Evolutionary conservation across 2,888 invertebrate genomes (phyloP).

Genomic region (Germaria angustata): DNA sequence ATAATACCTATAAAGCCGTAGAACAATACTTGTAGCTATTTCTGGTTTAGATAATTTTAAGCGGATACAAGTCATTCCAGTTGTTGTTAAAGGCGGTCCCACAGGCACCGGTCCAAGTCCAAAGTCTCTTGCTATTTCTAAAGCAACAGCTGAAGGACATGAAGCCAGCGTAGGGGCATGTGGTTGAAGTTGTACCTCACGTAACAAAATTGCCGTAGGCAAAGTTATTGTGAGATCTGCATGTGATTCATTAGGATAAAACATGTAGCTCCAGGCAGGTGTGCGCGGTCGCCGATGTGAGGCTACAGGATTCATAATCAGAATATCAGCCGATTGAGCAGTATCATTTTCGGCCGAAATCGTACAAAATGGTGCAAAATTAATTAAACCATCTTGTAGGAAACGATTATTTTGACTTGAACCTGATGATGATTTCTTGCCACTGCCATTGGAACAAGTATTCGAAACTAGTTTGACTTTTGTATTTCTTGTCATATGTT

Average conservation of each 20-base stretch:
- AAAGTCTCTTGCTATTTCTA: constrained; percentile 91
- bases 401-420: constrained; percentile 79
- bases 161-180: constrained; percentile 91
- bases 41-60: constrained; percentile 90
- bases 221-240: constrained; percentile 92
- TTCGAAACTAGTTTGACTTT: constrained; percentile 78
- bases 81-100: constrained; percentile 91
- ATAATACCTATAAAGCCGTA: constrained; percentile 80
- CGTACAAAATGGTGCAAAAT: constrained; percentile 93
- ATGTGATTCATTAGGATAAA: constrained; percentile 93
- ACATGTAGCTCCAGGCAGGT: constrained; percentile 97
- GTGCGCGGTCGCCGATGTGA: constrained; percentile 92
- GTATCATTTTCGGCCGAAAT: constrained; percentile 91
- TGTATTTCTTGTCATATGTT: constrained; percentile 82
- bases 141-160: constrained; percentile 92
- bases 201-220: constrained; percentile 92
- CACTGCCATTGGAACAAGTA: constrained; percentile 75
- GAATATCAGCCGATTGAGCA: constrained; percentile 92
- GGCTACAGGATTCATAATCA: constrained; percentile 89
- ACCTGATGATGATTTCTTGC: constrained; percentile 77
- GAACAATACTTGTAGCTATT: constrained; percentile 90
- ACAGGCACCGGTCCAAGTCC: constrained; percentile 89
- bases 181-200: constrained; percentile 93
- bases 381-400: constrained; percentile 91
- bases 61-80: constrained; percentile 92